phyloP scores from a whole-genome alignment of 2,888 invertebrate species.

The Volucella bombylans region DNA sequence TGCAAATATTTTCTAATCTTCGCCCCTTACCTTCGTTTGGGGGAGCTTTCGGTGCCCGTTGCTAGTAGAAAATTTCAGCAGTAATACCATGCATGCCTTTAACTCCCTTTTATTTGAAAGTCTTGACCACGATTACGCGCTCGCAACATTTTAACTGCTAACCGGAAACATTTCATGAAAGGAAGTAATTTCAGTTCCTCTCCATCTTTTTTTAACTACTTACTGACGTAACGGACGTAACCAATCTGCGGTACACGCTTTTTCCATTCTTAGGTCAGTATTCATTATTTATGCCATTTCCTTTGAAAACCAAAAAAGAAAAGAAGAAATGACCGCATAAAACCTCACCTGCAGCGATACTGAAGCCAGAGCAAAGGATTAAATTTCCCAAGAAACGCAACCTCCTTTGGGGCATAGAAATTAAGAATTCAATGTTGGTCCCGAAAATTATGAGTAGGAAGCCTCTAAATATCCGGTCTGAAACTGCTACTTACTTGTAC shows the following conservation, averaged over 20 bases:
- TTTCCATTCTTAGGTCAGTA: neutral
- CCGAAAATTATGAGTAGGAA: neutral
- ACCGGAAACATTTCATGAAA: too few relatives aligned
- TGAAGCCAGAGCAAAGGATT: neutral
- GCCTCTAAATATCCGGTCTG: conserved; percentile 26
- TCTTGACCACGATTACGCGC: too few relatives aligned
- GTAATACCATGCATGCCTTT: too few relatives aligned
- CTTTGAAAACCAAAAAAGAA: neutral
- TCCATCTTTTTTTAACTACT: neutral
- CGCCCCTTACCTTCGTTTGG: too few relatives aligned
- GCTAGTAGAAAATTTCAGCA: too few relatives aligned
- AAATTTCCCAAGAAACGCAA: conserved; percentile 8
- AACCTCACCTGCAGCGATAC: neutral
- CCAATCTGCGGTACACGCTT: neutral
- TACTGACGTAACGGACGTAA: neutral
- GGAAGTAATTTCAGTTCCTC: too few relatives aligned
- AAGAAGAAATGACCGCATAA: conserved; percentile 1
- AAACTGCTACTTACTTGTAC: conserved; percentile 4
- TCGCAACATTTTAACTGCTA: too few relatives aligned
- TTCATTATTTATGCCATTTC: conserved; percentile 5
- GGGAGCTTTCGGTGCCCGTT: too few relatives aligned
- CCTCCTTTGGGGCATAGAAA: conserved; percentile 7
- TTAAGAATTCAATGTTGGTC: conserved; percentile 28
- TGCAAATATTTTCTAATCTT: too few relatives aligned
- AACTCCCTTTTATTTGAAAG: too few relatives aligned